Evolutionary conservation across 2,113 vertebrate genomes (phyloP).

Genomic region (Accipiter cooperii): DNA sequence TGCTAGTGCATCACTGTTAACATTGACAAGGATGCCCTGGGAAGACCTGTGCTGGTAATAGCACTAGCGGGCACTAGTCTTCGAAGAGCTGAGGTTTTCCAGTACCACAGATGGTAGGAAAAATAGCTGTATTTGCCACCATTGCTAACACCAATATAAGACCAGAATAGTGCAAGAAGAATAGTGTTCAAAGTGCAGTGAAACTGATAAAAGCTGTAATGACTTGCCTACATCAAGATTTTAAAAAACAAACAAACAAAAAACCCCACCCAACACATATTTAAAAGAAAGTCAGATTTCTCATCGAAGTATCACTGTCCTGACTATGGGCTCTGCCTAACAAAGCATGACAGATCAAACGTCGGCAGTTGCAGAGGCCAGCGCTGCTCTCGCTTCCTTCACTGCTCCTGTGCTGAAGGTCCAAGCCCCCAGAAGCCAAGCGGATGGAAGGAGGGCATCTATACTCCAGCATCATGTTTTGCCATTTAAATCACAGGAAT

Average conservation of each 20-base stretch:
- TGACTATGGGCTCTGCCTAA: background rate
- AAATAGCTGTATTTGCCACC: background rate
- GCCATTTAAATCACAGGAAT: background rate
- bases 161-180: background rate
- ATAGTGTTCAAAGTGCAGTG: background rate
- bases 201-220: background rate
- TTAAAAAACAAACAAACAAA: background rate
- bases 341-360: background rate
- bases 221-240: background rate
- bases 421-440: background rate
- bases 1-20: background rate
- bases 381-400: background rate
- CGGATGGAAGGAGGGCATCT: background rate
- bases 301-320: background rate
- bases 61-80: background rate
- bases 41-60: background rate
- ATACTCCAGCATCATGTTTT: rapidly evolving
- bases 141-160: background rate
- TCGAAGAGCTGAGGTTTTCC: background rate
- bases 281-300: background rate
- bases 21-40: background rate
- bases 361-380: background rate
- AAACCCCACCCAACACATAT: too few species aligned
- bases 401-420: background rate
- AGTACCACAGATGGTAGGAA: background rate